phyloP scores from a whole-genome alignment of 2,113 vertebrate species.

The Gavia stellata region DNA sequence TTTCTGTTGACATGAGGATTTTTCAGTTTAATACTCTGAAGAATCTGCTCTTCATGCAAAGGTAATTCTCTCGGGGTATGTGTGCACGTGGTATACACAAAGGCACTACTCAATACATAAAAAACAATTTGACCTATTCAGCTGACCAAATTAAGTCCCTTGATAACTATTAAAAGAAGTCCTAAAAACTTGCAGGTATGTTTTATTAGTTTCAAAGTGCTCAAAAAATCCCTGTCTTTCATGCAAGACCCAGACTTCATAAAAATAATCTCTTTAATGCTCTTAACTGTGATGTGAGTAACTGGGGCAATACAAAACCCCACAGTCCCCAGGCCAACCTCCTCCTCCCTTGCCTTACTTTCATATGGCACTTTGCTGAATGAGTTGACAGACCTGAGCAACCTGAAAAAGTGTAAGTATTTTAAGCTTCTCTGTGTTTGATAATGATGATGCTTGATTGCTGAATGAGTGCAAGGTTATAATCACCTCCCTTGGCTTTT shows the following conservation, averaged over 20 bases:
- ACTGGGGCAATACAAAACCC: neutral
- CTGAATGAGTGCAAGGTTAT: constrained; percentile 34
- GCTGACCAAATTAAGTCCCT: neutral
- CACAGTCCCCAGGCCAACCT: neutral
- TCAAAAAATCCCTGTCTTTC: neutral
- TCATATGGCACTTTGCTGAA: neutral
- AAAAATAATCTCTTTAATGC: neutral
- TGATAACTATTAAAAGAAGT: neutral
- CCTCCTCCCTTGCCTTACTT: neutral
- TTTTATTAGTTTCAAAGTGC: neutral
- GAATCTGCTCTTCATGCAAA: neutral
- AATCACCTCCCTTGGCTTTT: constrained; percentile 31
- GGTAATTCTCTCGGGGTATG: neutral
- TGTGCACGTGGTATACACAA: neutral
- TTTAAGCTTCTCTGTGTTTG: constrained; percentile 27
- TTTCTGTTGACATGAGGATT: neutral
- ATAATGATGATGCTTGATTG: constrained; percentile 35
- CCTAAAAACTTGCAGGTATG: neutral
- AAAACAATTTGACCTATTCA: neutral
- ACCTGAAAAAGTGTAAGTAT: neutral
- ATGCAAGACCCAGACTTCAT: neutral
- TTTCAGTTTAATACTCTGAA: neutral
- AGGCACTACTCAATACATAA: neutral
- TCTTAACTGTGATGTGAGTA: neutral
- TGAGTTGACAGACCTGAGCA: neutral